Evolutionary conservation across 2,797 vertebrate species (phyloP), one percentile per base, ranked within the genome.

Genomic region (Acipenser transmontanus): DNA sequence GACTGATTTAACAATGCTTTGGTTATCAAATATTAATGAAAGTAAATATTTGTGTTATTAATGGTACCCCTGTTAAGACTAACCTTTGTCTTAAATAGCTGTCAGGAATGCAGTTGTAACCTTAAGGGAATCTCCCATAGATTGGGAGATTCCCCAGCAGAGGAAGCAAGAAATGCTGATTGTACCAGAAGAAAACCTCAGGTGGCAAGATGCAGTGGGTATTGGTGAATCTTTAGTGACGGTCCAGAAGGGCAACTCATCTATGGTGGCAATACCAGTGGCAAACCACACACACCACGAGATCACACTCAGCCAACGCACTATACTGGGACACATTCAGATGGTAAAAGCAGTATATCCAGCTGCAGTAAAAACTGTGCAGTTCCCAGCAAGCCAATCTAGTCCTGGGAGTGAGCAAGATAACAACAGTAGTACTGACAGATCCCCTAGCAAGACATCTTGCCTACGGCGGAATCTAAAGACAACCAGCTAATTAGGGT

Each of bases 291-390:
- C 51, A 5, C 12, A 10, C 1, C 61, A 67, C n/a, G 65, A 76
- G 20, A 70, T 70, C 1, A 6, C 10, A 8, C 51, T 77, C 7
- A 59, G 17, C 17, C 66, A 65, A 11, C 34, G 14, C 2, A 50
- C 50, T 14, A 47, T 67, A 2, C 57, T 71, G 10, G 17, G 17
- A 4, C 52, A 65, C 6, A n/a, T 74, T 14, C 71, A 74, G 7
- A 47, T n/a, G 12, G 68, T 73, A 2, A 74, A 69, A n/a, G 8
- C 64, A 12, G 48, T 71, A 1, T 72, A 72, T 5, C 74, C 68
- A 49, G 64, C 47, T 2, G 69, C 70, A 5, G 13, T 59, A 2
- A 67, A 57, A 60, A 65, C 73, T 10, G 50, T 50, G 7, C 1
- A 7, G 17, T 17, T 17, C 17, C 49, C 49, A 17, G 12, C 62